Evolutionary conservation across 2,888 invertebrate genomes (phyloP).

Genomic region (Deroplatys truncata): DNA sequence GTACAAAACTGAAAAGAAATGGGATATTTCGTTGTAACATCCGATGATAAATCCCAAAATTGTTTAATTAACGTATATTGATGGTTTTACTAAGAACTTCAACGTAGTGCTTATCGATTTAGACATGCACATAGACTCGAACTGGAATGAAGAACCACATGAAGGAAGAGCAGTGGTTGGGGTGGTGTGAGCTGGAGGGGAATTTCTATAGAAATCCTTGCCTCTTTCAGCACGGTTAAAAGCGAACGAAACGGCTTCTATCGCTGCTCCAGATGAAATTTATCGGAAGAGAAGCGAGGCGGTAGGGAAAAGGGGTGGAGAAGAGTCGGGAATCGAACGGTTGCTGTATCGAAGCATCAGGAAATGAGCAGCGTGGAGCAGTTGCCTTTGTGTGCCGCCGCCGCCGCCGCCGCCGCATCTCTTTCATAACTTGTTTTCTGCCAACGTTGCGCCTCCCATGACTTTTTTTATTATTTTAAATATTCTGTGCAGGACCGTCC

Average conservation of each 20-base stretch:
- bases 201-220: neutral
- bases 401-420: too few species aligned
- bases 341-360: neutral
- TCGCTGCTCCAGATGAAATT: neutral
- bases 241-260: neutral
- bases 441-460: too few species aligned
- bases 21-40: too few species aligned
- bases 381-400: neutral
- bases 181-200: too few species aligned
- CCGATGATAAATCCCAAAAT: too few species aligned
- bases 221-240: neutral
- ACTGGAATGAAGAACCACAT: too few species aligned
- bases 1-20: too few species aligned
- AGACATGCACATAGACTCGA: too few species aligned
- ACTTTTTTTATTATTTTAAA: neutral
- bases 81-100: too few species aligned
- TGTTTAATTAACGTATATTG: too few species aligned
- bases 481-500: neutral
- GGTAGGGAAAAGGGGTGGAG: neutral
- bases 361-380: neutral
- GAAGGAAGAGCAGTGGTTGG: neutral
- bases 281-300: neutral
- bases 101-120: too few species aligned
- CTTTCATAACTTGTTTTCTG: neutral
- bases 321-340: neutral